Evolutionary conservation across 2,797 vertebrate genomes (phyloP), one percentile per base, ranked within the genome.

Genomic region (Karalla daura): DNA sequence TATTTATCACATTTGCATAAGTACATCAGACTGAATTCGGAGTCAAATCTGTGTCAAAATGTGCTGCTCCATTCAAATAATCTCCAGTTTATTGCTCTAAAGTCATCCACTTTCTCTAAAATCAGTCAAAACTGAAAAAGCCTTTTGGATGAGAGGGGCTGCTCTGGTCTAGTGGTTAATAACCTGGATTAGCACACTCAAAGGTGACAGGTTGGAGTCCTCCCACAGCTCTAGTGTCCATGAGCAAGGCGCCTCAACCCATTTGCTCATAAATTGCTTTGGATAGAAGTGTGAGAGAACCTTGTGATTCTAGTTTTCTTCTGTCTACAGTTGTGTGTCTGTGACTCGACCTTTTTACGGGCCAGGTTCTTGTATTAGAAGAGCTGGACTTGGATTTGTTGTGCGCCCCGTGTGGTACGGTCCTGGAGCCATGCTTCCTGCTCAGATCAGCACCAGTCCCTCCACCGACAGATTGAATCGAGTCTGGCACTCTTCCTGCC

Each of bases 401-500:
- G n/a, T n/a, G n/a, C n/a, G n/a, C n/a, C n/a, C n/a, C 13, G 8
- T 36, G 9, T 11, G 2, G 37, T 35, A 3, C 23, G 35, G 49
- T 39, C n/a, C 14, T 1, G 18, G 8, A 5, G n/a, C 17, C 7
- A 14, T 5, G 18, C 18, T n/a, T 35, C 11, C 8, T 23, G 17
- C 63, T 41, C 14, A 55, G 21, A n/a, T 33, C 12, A 7, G 23
- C 0, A 0, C 27, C 1, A 1, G 9, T 17, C 35, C 39, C 10
- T 49, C 56, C 39, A 9, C n/a, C 32, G 15, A 53, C 32, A 14
- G 33, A 54, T n/a, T 28, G 17, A 40, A 39, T n/a, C 13, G 41
- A 40, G 39, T 33, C 21, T 76, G 27, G 53, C 33, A 28, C 24
- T 61, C 53, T 32, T 7, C 15, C 23, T 47, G 47, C 36, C 32